Evolutionary conservation across 2,113 vertebrate species (phyloP).

Genomic region (Neodontobutis hainanensis): DNA sequence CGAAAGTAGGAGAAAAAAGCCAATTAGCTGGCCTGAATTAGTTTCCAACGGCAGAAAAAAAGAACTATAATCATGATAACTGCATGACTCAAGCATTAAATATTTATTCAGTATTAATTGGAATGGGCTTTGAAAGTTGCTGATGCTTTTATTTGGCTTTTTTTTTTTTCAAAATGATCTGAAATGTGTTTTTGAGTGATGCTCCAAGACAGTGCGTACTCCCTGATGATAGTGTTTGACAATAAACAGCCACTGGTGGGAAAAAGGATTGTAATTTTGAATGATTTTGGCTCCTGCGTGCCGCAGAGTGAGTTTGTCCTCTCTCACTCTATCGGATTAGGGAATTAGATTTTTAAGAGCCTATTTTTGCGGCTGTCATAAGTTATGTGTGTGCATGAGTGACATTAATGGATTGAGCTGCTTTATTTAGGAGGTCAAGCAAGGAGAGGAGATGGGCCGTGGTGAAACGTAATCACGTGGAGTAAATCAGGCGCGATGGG

Average conservation of each 20-base stretch:
- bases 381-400: constrained; percentile 37
- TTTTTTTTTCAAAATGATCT: background rate
- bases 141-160: constrained; percentile 27
- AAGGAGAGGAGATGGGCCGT: constrained; percentile 27
- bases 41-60: constrained; percentile 46
- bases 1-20: constrained; percentile 12
- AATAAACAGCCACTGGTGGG: constrained; percentile 13
- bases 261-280: background rate
- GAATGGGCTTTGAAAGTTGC: constrained; percentile 12
- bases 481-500: constrained; percentile 47
- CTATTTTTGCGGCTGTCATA: constrained; percentile 42
- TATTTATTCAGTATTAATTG: constrained; percentile 41
- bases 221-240: constrained; percentile 35
- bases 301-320: background rate
- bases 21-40: constrained; percentile 38
- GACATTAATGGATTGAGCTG: constrained; percentile 59
- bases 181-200: background rate
- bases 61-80: constrained; percentile 37
- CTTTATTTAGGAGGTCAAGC: constrained; percentile 56
- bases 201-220: too few relatives aligned
- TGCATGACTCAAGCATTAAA: constrained; percentile 33
- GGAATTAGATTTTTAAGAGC: constrained; percentile 56
- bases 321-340: constrained; percentile 2
- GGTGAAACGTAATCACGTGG: constrained; percentile 53
- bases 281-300: too few relatives aligned